Evolutionary conservation across 2,888 invertebrate genomes (phyloP).

Genomic region (Macaria notata): DNA sequence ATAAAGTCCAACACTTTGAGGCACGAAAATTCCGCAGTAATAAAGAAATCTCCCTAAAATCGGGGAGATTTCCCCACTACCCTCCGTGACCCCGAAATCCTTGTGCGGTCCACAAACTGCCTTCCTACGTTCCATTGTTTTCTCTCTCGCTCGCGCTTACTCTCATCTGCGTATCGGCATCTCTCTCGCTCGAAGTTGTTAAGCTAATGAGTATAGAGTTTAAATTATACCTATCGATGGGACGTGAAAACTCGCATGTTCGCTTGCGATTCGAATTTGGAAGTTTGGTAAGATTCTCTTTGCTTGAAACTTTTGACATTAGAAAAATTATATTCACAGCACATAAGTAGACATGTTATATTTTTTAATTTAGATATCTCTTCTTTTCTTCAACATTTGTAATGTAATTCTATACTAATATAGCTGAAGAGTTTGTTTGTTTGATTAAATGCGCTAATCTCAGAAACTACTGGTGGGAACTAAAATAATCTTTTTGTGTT

Average conservation of each 20-base stretch:
- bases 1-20: background rate
- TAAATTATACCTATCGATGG: slow-evolving; percentile 15
- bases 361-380: too few relatives aligned
- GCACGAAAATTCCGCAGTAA: background rate
- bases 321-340: too few relatives aligned
- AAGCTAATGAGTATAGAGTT: slow-evolving; percentile 41
- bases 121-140: slow-evolving; percentile 56
- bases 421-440: too few relatives aligned
- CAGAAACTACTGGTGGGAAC: too few relatives aligned
- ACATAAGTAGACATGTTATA: too few relatives aligned
- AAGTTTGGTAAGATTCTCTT: too few relatives aligned
- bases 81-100: slow-evolving; percentile 58
- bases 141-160: slow-evolving; percentile 41
- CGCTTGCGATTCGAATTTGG: background rate
- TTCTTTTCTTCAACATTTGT: too few relatives aligned
- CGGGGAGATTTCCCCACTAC: slow-evolving; percentile 44
- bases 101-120: slow-evolving; percentile 64
- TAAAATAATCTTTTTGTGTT: too few relatives aligned
- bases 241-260: slow-evolving; percentile 2
- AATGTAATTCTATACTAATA: too few relatives aligned
- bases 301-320: too few relatives aligned
- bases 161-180: slow-evolving; percentile 28
- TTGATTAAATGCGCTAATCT: too few relatives aligned
- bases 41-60: slow-evolving; percentile 38
- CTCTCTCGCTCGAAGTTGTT: slow-evolving; percentile 44